Evolutionary conservation across 2,797 vertebrate genomes (phyloP).

Genomic region (Hydrocynus forskahlii): DNA sequence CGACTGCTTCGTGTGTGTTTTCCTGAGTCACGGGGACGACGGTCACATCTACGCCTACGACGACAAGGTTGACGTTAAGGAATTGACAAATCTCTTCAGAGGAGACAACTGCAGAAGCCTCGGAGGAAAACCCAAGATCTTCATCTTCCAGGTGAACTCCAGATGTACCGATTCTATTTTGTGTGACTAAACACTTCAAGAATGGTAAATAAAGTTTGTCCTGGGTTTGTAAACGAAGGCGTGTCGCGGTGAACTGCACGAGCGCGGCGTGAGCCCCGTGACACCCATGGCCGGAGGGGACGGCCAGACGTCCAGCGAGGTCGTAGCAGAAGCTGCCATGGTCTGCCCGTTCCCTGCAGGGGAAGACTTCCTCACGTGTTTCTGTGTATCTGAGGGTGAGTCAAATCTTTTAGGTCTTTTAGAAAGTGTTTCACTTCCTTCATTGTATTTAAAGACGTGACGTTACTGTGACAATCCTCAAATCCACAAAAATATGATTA

Average conservation of each 20-base stretch:
- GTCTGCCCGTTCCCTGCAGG: constrained; percentile 80
- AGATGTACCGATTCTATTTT: background rate
- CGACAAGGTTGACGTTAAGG: constrained; percentile 81
- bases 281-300: constrained; percentile 59
- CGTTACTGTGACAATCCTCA: too few species aligned
- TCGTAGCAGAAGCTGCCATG: constrained; percentile 73
- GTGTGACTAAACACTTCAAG: background rate
- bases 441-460: too few species aligned
- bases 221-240: constrained; percentile 67
- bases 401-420: too few species aligned
- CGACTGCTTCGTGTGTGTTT: constrained; percentile 91
- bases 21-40: constrained; percentile 92
- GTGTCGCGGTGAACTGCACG: constrained; percentile 79
- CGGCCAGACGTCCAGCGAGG: constrained; percentile 39
- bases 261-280: constrained; percentile 67
- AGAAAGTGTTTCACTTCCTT: too few species aligned
- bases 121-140: constrained; percentile 97
- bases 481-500: too few species aligned
- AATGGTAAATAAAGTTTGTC: background rate
- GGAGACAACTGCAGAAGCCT: constrained; percentile 89
- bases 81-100: constrained; percentile 84
- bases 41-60: constrained; percentile 83
- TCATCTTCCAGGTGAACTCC: constrained; percentile 89
- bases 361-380: constrained; percentile 73
- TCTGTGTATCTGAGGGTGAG: too few species aligned